A percentile compares a stretch with the other conserved stretches of the same genome.
Evolutionary conservation across 2,113 vertebrate genomes (phyloP).

Genomic region (Dasyprocta punctata): DNA sequence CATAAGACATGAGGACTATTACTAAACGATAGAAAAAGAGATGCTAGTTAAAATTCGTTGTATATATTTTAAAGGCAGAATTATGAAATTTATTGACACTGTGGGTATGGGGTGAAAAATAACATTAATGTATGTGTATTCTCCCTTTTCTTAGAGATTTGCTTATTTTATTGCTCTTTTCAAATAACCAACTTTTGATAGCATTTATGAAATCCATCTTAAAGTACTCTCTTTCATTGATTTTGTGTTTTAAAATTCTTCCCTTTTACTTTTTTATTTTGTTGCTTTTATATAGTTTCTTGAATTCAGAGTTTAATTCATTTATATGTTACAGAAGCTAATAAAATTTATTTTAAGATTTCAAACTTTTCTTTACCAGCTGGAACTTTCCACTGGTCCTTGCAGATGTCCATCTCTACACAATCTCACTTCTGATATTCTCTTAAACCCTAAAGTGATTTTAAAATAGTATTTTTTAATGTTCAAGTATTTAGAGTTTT

Average conservation of each 20-base stretch:
- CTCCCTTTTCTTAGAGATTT: background rate
- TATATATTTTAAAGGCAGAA: background rate
- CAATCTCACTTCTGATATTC: background rate
- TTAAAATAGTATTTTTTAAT: background rate
- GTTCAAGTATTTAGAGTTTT: background rate
- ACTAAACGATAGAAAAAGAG: background rate
- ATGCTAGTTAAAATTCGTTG: background rate
- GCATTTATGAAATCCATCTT: background rate
- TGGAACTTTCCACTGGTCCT: background rate
- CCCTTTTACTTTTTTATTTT: background rate
- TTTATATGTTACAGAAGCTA: background rate
- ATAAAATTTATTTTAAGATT: too few species aligned
- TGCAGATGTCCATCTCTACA: background rate
- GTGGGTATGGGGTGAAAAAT: background rate
- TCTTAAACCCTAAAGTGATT: background rate
- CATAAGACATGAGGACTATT: background rate
- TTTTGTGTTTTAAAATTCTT: background rate
- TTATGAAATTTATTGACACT: background rate
- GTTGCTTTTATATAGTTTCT: background rate
- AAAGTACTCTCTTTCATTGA: background rate
- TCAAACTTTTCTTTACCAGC: background rate
- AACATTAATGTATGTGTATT: background rate
- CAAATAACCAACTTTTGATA: background rate
- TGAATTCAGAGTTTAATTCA: background rate
- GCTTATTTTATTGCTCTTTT: background rate